Evolutionary conservation across 1,140 invertebrate genomes (phyloP).

Genomic region (Dinothrombium tinctorium): DNA sequence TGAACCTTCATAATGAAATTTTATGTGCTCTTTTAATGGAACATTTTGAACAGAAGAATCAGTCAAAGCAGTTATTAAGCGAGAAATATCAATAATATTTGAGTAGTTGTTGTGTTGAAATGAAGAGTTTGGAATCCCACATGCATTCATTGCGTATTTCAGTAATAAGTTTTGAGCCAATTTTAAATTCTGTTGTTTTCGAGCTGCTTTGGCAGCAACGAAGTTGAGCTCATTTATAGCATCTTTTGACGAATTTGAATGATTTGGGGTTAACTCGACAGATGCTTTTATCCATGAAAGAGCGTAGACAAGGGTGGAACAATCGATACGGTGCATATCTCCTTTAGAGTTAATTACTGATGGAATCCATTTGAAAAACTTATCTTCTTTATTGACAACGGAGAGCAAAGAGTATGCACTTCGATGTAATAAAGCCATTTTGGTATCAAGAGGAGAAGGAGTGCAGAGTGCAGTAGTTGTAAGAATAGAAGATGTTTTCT

Average conservation of each 20-base stretch:
- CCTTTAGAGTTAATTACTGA: not conserved
- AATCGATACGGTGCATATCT: not conserved
- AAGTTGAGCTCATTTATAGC: conserved; percentile 27
- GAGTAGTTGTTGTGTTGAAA: not conserved
- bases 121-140: too few species aligned
- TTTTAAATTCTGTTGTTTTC: conserved; percentile 52
- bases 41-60: not conserved
- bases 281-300: not conserved
- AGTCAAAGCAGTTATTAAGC: not conserved
- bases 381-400: not conserved
- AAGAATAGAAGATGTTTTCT: not conserved
- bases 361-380: not conserved
- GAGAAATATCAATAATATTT: not conserved
- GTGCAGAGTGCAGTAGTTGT: not conserved
- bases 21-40: conserved; percentile 17
- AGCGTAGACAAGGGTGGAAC: not conserved
- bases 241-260: not conserved
- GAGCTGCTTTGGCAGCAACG: conserved; percentile 42
- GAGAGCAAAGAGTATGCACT: not conserved
- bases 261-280: not conserved
- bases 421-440: not conserved
- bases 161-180: conserved; percentile 37
- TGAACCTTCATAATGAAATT: conserved; percentile 19
- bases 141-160: conserved; percentile 5
- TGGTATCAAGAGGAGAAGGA: not conserved